These are phyloP conservation scores for Trissolcus japonicus DNA, from an alignment of 2,888 invertebrate species.

Conservation along the genomic window DNA sequence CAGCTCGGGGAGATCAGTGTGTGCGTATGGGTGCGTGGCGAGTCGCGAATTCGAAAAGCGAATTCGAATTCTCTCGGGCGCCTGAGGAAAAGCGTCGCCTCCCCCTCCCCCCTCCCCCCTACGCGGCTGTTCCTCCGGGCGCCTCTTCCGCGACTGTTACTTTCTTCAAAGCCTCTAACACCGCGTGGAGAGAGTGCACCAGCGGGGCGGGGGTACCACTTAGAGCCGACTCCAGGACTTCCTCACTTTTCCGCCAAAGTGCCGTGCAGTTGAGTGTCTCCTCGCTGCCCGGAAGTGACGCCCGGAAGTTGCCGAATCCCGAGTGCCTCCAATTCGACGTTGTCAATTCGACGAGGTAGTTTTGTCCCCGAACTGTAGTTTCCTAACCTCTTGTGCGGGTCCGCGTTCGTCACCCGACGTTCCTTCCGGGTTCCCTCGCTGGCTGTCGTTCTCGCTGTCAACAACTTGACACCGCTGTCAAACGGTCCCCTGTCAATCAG, in stretches of 20 bases:
- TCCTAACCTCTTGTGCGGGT: too few relatives aligned
- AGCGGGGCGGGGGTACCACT: slow-evolving; percentile 21
- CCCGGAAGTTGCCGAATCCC: background rate
- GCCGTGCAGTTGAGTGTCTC: slow-evolving; percentile 31
- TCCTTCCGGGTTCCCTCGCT: too few relatives aligned
- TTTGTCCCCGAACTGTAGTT: too few relatives aligned
- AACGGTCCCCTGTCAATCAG: background rate
- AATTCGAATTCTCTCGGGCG: too few relatives aligned
- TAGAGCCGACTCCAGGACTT: slow-evolving; percentile 5
- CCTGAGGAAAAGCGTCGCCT: slow-evolving; percentile 14
- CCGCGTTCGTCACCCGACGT: too few relatives aligned
- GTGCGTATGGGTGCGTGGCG: background rate
- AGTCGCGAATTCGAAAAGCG: background rate
- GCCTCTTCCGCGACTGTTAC: slow-evolving; percentile 50
- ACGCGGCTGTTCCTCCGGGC: slow-evolving; percentile 5
- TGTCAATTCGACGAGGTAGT: background rate
- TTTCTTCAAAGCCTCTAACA: slow-evolving; percentile 46
- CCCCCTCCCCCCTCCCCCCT: slow-evolving; percentile 5
- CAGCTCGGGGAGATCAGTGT: background rate
- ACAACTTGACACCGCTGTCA: background rate
- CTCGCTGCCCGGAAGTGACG: slow-evolving; percentile 10
- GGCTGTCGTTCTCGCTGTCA: too few relatives aligned
- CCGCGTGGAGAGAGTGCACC: slow-evolving; percentile 32
- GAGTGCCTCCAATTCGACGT: background rate
- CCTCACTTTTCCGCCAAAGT: slow-evolving; percentile 35